Percentiles rank a stretch among this genome's conserved stretches.
phyloP scores from a whole-genome alignment of 2,113 vertebrate species.

The Prochilodus magdalenae region DNA sequence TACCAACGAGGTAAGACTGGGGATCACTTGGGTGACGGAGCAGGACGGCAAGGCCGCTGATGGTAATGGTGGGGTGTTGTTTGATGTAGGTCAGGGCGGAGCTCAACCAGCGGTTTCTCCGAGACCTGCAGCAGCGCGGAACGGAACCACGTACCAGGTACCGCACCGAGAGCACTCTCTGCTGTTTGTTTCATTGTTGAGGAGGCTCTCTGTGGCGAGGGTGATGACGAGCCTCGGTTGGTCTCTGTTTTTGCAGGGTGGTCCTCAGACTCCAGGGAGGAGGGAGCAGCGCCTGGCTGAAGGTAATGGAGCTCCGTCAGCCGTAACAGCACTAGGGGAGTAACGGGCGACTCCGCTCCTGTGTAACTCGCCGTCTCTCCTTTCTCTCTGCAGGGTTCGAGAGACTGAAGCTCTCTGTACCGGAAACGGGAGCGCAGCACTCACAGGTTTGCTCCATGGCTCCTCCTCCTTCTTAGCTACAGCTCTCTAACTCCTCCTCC shows the following conservation, averaged over 20 bases:
- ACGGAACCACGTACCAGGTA: neutral
- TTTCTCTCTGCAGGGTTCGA: slow-evolving; percentile 32
- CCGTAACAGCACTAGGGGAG: too few species aligned
- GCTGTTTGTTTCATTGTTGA: too few species aligned
- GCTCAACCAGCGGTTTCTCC: neutral
- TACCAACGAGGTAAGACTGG: slow-evolving; percentile 73
- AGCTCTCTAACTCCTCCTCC: too few species aligned
- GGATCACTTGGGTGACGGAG: neutral
- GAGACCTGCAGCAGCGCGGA: neutral
- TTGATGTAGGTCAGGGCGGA: neutral
- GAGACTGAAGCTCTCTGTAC: slow-evolving; percentile 37
- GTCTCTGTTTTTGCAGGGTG: neutral
- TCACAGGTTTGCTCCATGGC: slow-evolving; percentile 16
- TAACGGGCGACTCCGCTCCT: too few species aligned
- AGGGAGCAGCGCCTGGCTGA: neutral
- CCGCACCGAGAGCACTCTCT: neutral
- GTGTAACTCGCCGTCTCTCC: too few species aligned
- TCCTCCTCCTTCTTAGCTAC: too few species aligned
- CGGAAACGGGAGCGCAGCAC: slow-evolving; percentile 36
- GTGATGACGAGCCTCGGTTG: neutral
- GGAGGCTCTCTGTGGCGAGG: neutral
- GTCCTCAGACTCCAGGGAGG: neutral
- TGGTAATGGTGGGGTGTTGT: neutral
- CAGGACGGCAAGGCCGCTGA: neutral
- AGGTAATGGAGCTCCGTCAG: too few species aligned